A percentile compares a stretch with the other conserved stretches of the same genome.
Conservation (phyloP, 2,797 vertebrate species). For the Myripristis murdjan region DNA sequence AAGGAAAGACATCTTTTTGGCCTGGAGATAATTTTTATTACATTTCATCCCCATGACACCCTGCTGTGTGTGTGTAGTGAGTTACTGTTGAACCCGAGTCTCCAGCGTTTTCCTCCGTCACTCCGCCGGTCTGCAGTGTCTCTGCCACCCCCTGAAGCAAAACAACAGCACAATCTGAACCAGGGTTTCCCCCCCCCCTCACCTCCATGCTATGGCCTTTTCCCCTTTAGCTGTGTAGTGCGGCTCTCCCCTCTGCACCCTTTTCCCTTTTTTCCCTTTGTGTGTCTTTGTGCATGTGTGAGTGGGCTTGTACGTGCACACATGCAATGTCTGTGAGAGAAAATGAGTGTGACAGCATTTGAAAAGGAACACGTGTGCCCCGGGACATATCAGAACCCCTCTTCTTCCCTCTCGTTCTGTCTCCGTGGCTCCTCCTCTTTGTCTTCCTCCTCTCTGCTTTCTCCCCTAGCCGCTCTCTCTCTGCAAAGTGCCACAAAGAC, state of each 20-base stretch:
- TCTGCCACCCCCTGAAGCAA: background rate
- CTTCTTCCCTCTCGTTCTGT: slow-evolving; percentile 48
- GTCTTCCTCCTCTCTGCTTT: slow-evolving; percentile 31
- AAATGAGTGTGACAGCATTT: slow-evolving; percentile 76
- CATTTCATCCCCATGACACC: slow-evolving; percentile 17
- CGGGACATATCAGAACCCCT: slow-evolving; percentile 62
- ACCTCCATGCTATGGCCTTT: slow-evolving; percentile 25
- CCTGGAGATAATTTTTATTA: slow-evolving; percentile 21
- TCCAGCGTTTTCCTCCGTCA: slow-evolving; percentile 2
- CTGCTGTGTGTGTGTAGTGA: slow-evolving; percentile 30
- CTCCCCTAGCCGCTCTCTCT: slow-evolving; percentile 13
- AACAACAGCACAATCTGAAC: slow-evolving; percentile 60
- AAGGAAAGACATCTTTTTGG: background rate
- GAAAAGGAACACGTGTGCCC: slow-evolving; percentile 82
- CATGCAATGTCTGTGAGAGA: slow-evolving; percentile 56
- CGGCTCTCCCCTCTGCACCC: slow-evolving; percentile 32
- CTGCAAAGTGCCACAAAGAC: slow-evolving; percentile 59
- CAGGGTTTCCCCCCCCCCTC: slow-evolving; percentile 45
- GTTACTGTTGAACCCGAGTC: slow-evolving; percentile 41
- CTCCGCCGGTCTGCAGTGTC: slow-evolving; percentile 13
- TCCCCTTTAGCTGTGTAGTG: slow-evolving; percentile 29
- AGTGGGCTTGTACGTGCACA: slow-evolving; percentile 37
- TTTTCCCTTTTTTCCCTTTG: slow-evolving; percentile 62
- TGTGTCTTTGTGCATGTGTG: slow-evolving; percentile 35
- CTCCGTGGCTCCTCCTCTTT: slow-evolving; percentile 53